A percentile compares a stretch with the other conserved stretches of the same genome.
Conservation (phyloP, 2,113 vertebrate genomes). For the Galeopterus variegatus region DNA sequence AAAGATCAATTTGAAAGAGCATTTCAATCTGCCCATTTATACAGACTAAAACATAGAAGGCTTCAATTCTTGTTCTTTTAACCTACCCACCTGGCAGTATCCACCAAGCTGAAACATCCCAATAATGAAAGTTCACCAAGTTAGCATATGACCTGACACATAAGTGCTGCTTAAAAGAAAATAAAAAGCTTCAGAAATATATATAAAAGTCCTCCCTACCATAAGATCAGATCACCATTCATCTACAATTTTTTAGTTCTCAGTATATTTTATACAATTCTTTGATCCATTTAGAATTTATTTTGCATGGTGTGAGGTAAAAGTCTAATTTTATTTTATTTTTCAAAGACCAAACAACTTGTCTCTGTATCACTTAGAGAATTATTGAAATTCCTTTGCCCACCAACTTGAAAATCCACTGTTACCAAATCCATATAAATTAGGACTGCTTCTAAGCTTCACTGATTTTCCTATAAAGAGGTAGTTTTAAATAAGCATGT, state of each 20-base stretch:
- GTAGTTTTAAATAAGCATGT: not conserved
- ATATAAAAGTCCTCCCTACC: not conserved
- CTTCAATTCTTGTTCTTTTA: constrained; percentile 54
- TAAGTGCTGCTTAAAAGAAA: not conserved
- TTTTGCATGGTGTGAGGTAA: not conserved
- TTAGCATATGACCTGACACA: constrained; percentile 29
- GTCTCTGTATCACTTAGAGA: constrained; percentile 10
- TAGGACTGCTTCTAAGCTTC: not conserved
- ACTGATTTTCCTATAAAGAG: not conserved
- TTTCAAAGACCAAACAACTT: not conserved
- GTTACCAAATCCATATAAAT: not conserved
- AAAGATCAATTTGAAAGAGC: constrained; percentile 29
- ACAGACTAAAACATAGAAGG: constrained; percentile 20
- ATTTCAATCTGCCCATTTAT: constrained; percentile 20
- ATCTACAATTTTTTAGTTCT: not conserved
- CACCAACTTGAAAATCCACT: constrained; percentile 27
- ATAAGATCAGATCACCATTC: not conserved
- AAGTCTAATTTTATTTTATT: constrained; percentile 24
- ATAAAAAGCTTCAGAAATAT: not conserved
- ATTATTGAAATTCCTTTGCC: constrained; percentile 25
- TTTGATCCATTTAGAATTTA: constrained; percentile 27
- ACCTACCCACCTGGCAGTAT: constrained; percentile 30
- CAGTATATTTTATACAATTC: not conserved
- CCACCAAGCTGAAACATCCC: not conserved
- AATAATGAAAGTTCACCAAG: constrained; percentile 35